Percentiles rank a stretch among this genome's conserved stretches.
phyloP scores from a whole-genome alignment of 2,888 invertebrate species.

The Bursaphelenchus okinawaensis region DNA sequence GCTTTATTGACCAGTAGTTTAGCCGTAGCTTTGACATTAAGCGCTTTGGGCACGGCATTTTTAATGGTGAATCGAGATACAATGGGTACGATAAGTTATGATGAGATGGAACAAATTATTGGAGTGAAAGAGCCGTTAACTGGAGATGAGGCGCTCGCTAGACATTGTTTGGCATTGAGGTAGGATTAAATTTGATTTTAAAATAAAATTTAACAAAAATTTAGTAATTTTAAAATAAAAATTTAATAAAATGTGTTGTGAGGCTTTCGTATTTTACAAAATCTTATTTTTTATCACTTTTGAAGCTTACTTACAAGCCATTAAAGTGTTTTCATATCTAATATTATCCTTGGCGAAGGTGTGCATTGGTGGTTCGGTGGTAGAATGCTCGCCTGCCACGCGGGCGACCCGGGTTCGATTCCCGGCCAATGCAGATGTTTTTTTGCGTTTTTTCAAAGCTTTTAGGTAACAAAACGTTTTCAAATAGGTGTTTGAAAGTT shows the following conservation, averaged over 20 bases:
- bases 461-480: too few species aligned
- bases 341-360: too few species aligned
- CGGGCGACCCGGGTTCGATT: conserved; percentile 50
- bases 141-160: neutral
- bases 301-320: too few species aligned
- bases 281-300: too few species aligned
- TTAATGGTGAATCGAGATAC: conserved; percentile 33
- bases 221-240: too few species aligned
- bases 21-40: conserved; percentile 36
- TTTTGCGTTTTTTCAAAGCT: too few species aligned
- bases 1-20: conserved; percentile 39
- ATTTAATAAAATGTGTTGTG: too few species aligned
- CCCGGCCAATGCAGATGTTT: conserved; percentile 59
- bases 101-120: conserved; percentile 11
- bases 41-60: conserved; percentile 44
- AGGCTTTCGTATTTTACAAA: too few species aligned
- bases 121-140: neutral
- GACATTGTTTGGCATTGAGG: neutral
- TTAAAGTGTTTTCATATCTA: too few species aligned
- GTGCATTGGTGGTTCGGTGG: conserved; percentile 47
- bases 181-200: too few species aligned
- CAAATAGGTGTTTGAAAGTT: too few species aligned
- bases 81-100: conserved; percentile 1
- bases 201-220: too few species aligned
- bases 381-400: conserved; percentile 51